A percentile compares a stretch with the other conserved stretches of the same genome.
Evolutionary conservation across 2,888 invertebrate genomes (phyloP).

Genomic region (Nomada fucata): DNA sequence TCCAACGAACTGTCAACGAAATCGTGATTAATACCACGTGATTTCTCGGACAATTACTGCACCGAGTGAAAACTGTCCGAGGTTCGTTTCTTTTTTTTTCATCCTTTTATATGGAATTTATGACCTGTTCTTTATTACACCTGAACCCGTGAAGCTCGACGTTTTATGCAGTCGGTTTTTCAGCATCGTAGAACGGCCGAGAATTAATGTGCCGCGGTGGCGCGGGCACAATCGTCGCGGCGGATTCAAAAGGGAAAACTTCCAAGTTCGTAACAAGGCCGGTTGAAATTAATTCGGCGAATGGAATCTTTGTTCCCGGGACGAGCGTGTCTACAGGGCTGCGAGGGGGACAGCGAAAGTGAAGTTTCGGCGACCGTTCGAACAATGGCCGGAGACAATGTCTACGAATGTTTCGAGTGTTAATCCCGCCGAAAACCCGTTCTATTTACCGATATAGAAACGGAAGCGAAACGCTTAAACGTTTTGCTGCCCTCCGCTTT

Average conservation of each 20-base stretch:
- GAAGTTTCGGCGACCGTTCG: constrained; percentile 33
- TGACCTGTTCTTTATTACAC: neutral
- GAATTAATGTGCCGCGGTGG: constrained; percentile 22
- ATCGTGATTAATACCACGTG: constrained; percentile 10
- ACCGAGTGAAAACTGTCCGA: neutral
- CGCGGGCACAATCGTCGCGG: constrained; percentile 18
- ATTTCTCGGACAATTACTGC: neutral
- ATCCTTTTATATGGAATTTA: neutral
- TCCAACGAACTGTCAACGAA: neutral
- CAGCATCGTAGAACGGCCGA: constrained; percentile 2
- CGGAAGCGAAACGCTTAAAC: neutral
- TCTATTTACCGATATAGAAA: neutral
- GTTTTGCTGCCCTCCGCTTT: no score
- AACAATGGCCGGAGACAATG: constrained; percentile 28
- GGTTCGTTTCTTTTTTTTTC: neutral
- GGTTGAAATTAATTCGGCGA: constrained; percentile 45
- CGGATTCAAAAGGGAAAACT: constrained; percentile 31
- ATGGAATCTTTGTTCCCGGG: constrained; percentile 41
- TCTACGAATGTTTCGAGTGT: neutral
- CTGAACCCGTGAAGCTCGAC: neutral
- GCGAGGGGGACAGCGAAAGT: constrained; percentile 37
- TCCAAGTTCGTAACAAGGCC: constrained; percentile 25
- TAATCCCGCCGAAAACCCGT: constrained; percentile 16
- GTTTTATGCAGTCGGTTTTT: neutral
- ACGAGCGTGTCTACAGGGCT: constrained; percentile 10